Evolutionary conservation across 2,797 vertebrate genomes (phyloP).

Genomic region (Siniperca scherzeri): DNA sequence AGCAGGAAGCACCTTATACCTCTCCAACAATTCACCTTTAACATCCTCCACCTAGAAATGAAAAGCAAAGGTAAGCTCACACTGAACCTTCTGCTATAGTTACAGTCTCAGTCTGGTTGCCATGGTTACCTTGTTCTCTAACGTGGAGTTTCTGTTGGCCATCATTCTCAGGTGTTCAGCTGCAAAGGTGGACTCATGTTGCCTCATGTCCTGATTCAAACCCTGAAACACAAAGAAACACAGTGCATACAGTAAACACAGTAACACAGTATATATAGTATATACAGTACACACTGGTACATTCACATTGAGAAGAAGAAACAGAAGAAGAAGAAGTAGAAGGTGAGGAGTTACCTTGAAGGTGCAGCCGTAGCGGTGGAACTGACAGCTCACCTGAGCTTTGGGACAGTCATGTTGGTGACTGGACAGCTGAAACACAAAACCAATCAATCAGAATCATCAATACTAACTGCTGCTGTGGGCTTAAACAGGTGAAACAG

Average conservation of each 20-base stretch:
- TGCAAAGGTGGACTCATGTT: slow-evolving; percentile 92
- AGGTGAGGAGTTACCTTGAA: slow-evolving; percentile 88
- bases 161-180: slow-evolving; percentile 95
- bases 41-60: slow-evolving; percentile 83
- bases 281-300: not conserved
- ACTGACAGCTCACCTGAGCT: slow-evolving; percentile 96
- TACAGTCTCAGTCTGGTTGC: slow-evolving; percentile 79
- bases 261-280: not conserved
- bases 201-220: slow-evolving; percentile 95
- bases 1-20: slow-evolving; percentile 84
- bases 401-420: slow-evolving; percentile 99
- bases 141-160: slow-evolving; percentile 89
- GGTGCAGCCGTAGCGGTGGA: slow-evolving; percentile 95
- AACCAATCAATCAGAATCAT: not conserved
- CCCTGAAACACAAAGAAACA: slow-evolving; percentile 84
- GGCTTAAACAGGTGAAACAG: not conserved
- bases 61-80: not conserved
- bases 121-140: slow-evolving; percentile 93
- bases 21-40: slow-evolving; percentile 83
- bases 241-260: slow-evolving; percentile 51
- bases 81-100: not conserved
- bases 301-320: not conserved
- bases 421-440: slow-evolving; percentile 90
- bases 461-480: not conserved
- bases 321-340: not conserved